Evolutionary conservation across 2,888 invertebrate species (phyloP).

Genomic region (Pachycephus smyrnensis): DNA sequence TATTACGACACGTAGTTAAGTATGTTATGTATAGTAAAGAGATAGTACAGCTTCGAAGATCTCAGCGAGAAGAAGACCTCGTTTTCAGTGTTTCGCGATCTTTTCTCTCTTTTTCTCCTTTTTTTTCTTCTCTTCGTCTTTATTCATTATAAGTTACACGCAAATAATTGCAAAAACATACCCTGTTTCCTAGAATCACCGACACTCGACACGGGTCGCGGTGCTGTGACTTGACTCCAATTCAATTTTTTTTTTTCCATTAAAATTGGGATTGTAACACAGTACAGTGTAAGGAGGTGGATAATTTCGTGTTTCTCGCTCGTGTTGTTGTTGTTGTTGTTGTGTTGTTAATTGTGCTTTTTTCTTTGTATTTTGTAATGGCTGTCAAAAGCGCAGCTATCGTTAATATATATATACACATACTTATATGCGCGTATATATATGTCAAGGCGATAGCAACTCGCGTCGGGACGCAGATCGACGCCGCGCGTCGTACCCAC

Average conservation of each 20-base stretch:
- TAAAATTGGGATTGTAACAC: slow-evolving; percentile 39
- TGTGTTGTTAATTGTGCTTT: slow-evolving; percentile 10
- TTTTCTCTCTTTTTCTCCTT: slow-evolving; percentile 14
- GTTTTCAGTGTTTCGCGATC: slow-evolving; percentile 12
- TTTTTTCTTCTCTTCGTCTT: slow-evolving; percentile 13
- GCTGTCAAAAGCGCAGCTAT: background rate
- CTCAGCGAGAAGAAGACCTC: slow-evolving; percentile 34
- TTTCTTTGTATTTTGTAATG: background rate
- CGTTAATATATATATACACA: too few species aligned
- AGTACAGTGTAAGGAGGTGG: slow-evolving; percentile 48
- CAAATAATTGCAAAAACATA: slow-evolving; percentile 93
- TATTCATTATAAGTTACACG: slow-evolving; percentile 70
- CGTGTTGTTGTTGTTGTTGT: slow-evolving; percentile 12
- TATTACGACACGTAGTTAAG: slow-evolving; percentile 4
- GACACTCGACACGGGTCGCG: slow-evolving; percentile 42
- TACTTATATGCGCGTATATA: background rate
- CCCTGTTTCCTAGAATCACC: slow-evolving; percentile 93
- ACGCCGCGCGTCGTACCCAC: background rate
- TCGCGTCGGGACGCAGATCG: background rate
- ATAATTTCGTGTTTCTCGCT: slow-evolving; percentile 28
- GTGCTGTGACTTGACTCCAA: slow-evolving; percentile 55
- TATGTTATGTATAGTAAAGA: slow-evolving; percentile 36
- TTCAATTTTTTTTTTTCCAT: slow-evolving; percentile 44
- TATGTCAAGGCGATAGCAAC: too few species aligned
- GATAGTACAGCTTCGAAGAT: slow-evolving; percentile 32